Evolutionary conservation across 2,113 vertebrate genomes (phyloP), one percentile per base, ranked within the genome.

Genomic region (Malurus melanocephalus): DNA sequence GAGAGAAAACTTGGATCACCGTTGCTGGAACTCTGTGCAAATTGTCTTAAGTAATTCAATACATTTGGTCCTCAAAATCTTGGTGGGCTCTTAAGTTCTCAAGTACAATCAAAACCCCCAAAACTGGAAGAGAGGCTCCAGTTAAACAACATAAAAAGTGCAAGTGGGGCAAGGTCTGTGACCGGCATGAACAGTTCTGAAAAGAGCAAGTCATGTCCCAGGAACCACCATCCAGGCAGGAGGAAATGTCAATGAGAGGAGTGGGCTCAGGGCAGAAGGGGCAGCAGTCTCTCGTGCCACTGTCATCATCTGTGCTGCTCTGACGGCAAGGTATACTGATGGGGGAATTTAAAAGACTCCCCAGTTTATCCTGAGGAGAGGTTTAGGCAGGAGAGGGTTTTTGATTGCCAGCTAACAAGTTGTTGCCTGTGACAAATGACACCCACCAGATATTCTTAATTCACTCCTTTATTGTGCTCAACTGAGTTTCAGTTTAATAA

Each of bases 271-370:
- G 51, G 38, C 4, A 76, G 35, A 64, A 55, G 46, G 59, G 27
- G 40, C 4, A 10, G 57, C 32, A 42, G 42, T 22, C 53, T 33
- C 27, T 49, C 0, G 0, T 51, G 43, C 42, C 4, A 0, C 28
- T 27, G 22, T 26, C 4, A 0, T 19, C 26, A 64, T 46, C 62
- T 85, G 48, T 18, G 3, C 22, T 2, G 1, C 38, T 89, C 48
- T 16, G 28, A 27, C 15, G 55, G 40, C 45, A 49, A 12, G 26
- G 9, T 12, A 8, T 22, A 18, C n/a, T 1, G 1, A 28, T 48
- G 49, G 10, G 42, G 26, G 19, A 61, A 56, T 51, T 45, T 38
- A 15, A 46, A 35, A 46, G 40, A 24, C 10, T 56, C 19, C 18
- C 4, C 17, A 20, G 35, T n/a, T 81, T 84, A 49, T 65, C 45